Evolutionary conservation across 2,113 vertebrate species (phyloP).

Genomic region (Pygoscelis antarcticus): DNA sequence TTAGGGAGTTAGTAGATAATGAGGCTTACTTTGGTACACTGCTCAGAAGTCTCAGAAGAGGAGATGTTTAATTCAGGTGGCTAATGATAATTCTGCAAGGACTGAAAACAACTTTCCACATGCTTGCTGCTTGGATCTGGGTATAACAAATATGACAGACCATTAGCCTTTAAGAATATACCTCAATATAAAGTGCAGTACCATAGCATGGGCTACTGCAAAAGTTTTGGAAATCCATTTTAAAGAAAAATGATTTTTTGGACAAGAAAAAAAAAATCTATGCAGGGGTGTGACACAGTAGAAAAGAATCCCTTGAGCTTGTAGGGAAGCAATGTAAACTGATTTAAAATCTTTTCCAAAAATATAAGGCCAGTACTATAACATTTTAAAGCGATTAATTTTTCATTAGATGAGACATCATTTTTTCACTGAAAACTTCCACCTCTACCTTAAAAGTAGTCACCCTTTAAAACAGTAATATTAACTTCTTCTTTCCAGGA

Average conservation of each 20-base stretch:
- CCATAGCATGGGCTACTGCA: background rate
- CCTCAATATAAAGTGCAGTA: background rate
- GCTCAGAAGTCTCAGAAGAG: constrained; percentile 3
- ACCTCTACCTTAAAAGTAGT: background rate
- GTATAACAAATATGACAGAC: background rate
- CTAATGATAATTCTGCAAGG: background rate
- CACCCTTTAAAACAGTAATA: background rate
- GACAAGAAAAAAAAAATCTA: background rate
- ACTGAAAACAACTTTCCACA: background rate
- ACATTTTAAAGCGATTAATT: accelerated
- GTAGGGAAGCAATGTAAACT: background rate
- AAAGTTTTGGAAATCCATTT: background rate
- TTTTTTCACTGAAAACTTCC: background rate
- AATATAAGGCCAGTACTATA: background rate
- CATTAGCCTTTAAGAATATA: background rate
- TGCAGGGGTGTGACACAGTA: background rate
- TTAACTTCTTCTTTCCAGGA: constrained; percentile 68
- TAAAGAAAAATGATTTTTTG: accelerated
- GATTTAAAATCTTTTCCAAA: background rate
- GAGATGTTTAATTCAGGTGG: background rate
- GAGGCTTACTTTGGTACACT: background rate
- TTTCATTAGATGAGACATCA: background rate
- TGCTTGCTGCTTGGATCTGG: background rate
- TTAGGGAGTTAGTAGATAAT: constrained; percentile 14
- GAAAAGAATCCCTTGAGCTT: background rate